These are phyloP conservation scores for Galerucella nymphaeae DNA, from an alignment of 2,888 invertebrate genomes.

Conservation along the genomic window DNA sequence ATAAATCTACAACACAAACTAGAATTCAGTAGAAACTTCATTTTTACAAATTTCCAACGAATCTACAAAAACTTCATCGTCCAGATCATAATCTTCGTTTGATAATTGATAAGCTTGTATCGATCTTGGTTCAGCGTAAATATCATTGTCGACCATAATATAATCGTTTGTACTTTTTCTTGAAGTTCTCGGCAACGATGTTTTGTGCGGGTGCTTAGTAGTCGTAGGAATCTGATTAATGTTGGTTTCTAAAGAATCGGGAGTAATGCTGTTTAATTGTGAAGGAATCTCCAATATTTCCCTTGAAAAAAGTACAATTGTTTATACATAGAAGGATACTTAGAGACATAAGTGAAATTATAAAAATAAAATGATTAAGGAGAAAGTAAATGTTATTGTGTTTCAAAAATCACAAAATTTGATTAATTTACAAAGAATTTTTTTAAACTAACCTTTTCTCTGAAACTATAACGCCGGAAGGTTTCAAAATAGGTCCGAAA, in stretches of 20 bases:
- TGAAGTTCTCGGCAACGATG: conserved; percentile 10
- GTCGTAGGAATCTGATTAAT: conserved; percentile 27
- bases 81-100: conserved; percentile 29
- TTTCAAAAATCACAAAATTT: too few species aligned
- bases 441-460: conserved; percentile 13
- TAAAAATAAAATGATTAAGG: too few species aligned
- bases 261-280: conserved; percentile 56
- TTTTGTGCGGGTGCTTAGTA: conserved; percentile 31
- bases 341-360: too few species aligned
- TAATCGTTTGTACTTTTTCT: conserved; percentile 16
- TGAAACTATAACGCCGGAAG: conserved; percentile 37
- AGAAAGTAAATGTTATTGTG: too few species aligned
- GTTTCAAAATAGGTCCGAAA: conserved; percentile 58
- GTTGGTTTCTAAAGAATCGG: conserved; percentile 61
- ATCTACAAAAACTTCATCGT: conserved; percentile 54
- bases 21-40: conserved; percentile 39
- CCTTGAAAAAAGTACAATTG: conserved; percentile 23
- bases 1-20: neutral
- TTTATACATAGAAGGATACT: too few species aligned
- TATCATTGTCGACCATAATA: conserved; percentile 40
- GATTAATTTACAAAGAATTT: too few species aligned
- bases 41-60: conserved; percentile 53
- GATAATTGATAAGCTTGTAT: conserved; percentile 24
- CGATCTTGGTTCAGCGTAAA: conserved; percentile 44
- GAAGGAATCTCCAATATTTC: neutral